Percentiles rank a stretch among this genome's conserved stretches.
These are phyloP conservation scores for Hipparchia semele DNA, from an alignment of 2,888 invertebrate species.

Conservation along the genomic window DNA sequence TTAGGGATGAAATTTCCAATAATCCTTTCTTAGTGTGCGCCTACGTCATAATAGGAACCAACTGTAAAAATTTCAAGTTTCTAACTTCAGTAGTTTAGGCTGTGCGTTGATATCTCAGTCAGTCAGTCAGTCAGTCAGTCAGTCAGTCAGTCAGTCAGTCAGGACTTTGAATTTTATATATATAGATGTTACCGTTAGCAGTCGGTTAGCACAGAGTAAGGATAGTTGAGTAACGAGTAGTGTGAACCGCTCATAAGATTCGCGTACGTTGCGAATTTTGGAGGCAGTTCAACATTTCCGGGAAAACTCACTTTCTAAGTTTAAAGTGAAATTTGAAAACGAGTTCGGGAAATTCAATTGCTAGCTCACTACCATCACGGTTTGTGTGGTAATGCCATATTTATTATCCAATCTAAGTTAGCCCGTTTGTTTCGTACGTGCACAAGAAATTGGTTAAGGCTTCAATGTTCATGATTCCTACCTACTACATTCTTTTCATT, in stretches of 20 bases:
- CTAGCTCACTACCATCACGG: slow-evolving; percentile 45
- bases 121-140: no score
- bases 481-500: slow-evolving; percentile 45
- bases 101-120: no score
- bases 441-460: slow-evolving; percentile 1
- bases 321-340: slow-evolving; percentile 63
- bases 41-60: no score
- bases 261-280: slow-evolving; percentile 68
- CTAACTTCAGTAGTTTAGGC: no score
- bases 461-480: slow-evolving; percentile 42
- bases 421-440: slow-evolving; percentile 33
- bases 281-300: slow-evolving; percentile 53
- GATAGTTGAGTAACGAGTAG: background rate
- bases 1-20: no score
- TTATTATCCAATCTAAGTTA: slow-evolving; percentile 45
- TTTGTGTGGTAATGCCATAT: slow-evolving; percentile 40
- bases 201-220: no score
- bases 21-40: no score
- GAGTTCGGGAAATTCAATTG: slow-evolving; percentile 64
- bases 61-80: no score
- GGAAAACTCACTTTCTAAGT: slow-evolving; percentile 57
- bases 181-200: no score
- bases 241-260: slow-evolving; percentile 53
- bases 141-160: no score
- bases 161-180: no score